These are phyloP conservation scores for Chelonus formosanus DNA, from an alignment of 2,888 invertebrate species.

Conservation along the genomic window DNA sequence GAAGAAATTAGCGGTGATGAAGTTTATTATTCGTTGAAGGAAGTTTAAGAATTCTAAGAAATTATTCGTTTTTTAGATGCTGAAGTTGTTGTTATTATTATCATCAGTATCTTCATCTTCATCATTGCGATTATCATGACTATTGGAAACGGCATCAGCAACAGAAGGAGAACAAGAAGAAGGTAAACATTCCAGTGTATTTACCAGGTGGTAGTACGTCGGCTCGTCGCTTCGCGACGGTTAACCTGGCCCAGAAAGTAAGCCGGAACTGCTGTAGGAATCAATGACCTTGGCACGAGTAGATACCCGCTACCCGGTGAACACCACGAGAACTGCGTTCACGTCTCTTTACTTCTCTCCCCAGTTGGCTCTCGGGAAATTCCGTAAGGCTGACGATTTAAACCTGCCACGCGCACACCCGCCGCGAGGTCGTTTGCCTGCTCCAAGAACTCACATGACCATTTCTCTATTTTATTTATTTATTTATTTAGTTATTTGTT, in stretches of 20 bases:
- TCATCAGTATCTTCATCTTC: no score
- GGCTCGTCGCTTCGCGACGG: slow-evolving; percentile 46
- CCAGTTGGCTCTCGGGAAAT: slow-evolving; percentile 23
- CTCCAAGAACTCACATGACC: no score
- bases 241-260: slow-evolving; percentile 62
- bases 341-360: slow-evolving; percentile 15
- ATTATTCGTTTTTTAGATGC: no score
- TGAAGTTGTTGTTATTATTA: no score
- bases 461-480: no score
- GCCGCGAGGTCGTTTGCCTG: slow-evolving; percentile 22
- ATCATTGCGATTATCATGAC: no score
- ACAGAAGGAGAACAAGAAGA: slow-evolving; percentile 5
- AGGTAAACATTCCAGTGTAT: slow-evolving; percentile 28
- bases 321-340: slow-evolving; percentile 30
- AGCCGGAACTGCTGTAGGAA: slow-evolving; percentile 62
- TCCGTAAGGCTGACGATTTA: slow-evolving; percentile 21
- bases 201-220: slow-evolving; percentile 33
- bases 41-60: no score
- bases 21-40: neutral
- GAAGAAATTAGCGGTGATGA: neutral
- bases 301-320: slow-evolving; percentile 38
- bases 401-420: slow-evolving; percentile 19
- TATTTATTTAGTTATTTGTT: no score
- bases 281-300: slow-evolving; percentile 62
- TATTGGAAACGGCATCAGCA: no score